Conservation (phyloP, 2,888 invertebrate genomes). For the Brenthis daphne region DNA sequence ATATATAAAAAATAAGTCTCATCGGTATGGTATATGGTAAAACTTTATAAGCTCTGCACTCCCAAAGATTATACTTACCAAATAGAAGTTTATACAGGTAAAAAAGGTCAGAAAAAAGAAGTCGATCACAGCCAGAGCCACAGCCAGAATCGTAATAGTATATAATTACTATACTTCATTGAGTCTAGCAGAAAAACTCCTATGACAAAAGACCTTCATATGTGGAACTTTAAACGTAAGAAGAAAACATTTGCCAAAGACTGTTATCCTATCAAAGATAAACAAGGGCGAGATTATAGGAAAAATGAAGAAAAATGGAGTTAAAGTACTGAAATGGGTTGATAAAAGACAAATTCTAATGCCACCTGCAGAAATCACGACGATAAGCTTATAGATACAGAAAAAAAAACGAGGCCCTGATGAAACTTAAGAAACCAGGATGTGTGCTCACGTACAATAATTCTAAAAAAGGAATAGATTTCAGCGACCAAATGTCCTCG, state of each 20-base stretch:
- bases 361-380: conserved; percentile 43
- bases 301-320: conserved; percentile 47
- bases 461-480: conserved; percentile 45
- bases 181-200: conserved; percentile 47
- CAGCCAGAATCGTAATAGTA: conserved; percentile 42
- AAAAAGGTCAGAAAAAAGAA: conserved; percentile 44
- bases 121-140: conserved; percentile 41
- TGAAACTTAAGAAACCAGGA: conserved; percentile 41
- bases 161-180: conserved; percentile 54
- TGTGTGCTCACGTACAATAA: conserved; percentile 43
- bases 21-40: conserved; percentile 35
- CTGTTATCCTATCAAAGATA: conserved; percentile 49
- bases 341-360: conserved; percentile 42
- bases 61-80: conserved; percentile 45
- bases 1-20: conserved; percentile 45
- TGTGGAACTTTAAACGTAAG: conserved; percentile 52
- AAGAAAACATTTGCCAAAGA: conserved; percentile 48
- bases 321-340: conserved; percentile 46
- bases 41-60: conserved; percentile 40
- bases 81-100: conserved; percentile 47
- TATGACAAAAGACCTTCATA: conserved; percentile 49
- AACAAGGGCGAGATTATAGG: conserved; percentile 43
- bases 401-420: conserved; percentile 38
- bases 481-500: conserved; percentile 44
- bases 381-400: conserved; percentile 38